A percentile compares a stretch with the other conserved stretches of the same genome.
phyloP scores from a whole-genome alignment of 2,888 invertebrate genomes.

The Diabrotica balteata region DNA sequence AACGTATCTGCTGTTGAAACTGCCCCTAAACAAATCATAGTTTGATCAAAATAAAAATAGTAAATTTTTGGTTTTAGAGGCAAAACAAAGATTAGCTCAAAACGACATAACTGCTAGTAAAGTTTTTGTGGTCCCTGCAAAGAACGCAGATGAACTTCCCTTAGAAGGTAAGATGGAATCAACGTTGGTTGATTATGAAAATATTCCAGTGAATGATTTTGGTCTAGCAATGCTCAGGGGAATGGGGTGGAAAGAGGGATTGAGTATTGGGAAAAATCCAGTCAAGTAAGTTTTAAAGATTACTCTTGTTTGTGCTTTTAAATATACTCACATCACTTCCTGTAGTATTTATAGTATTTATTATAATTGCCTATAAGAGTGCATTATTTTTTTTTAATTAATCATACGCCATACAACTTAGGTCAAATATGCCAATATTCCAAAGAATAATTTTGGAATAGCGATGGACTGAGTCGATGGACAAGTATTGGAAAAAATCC shows the following conservation, averaged over 20 bases:
- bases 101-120: conserved; percentile 49
- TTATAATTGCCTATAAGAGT: not conserved
- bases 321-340: not conserved
- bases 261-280: conserved; percentile 67
- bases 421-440: conserved; percentile 74
- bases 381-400: too few species aligned
- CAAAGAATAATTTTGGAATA: conserved; percentile 83
- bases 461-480: conserved; percentile 88
- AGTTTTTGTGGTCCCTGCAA: conserved; percentile 65
- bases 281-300: conserved; percentile 55
- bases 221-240: conserved; percentile 94
- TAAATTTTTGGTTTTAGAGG: conserved; percentile 44
- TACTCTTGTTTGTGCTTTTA: not conserved
- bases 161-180: conserved; percentile 73
- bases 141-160: conserved; percentile 65
- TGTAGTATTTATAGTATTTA: not conserved
- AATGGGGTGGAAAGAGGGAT: conserved; percentile 77
- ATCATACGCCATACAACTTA: conserved; percentile 58
- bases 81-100: conserved; percentile 48
- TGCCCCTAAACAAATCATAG: not conserved
- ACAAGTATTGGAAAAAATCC: conserved; percentile 67
- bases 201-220: conserved; percentile 78
- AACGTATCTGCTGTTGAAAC: too few species aligned
- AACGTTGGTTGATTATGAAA: conserved; percentile 72
- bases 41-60: conserved; percentile 1